Evolutionary conservation across 2,113 vertebrate genomes (phyloP), one percentile per base, ranked within the genome.

Genomic region (Nothobranchius kuhntae): DNA sequence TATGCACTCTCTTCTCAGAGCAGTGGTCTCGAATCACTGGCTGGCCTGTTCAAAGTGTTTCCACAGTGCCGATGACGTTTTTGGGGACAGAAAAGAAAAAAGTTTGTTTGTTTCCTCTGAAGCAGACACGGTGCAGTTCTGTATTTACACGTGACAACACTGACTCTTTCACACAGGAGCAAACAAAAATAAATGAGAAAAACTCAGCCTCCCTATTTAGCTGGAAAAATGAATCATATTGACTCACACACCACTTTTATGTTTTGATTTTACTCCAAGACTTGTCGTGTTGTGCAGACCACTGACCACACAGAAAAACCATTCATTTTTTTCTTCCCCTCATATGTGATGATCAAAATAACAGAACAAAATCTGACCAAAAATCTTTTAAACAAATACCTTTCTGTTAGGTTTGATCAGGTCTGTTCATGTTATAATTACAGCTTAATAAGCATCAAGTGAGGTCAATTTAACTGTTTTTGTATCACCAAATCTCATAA

Each of bases 31-130:
- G 80, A 89, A 91, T 91, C 90, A 92, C 84, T 91, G 85, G 83
- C 87, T 91, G 88, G 87, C 79, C 88, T 90, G 91, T 93, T 89
- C 72, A 83, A 86, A 90, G 87, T 81, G 84, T 92, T 93, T 92
- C 92, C 90, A 91, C 82, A 87, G 80, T 77, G 54, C 59, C 75
- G 55, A 63, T 72, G 82, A 84, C 75, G 48, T 81, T 86, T 85
- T 65, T 57, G 81, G 82, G 83, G 70, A 65, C 56, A 70, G 58
- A 80, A 71, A 65, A 30, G 68, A 59, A 66, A 77, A 81, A 73
- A 55, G 83, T 65, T 59, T 78, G 78, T 67, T 75, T 81, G 86
- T 86, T 82, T 88, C 77, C 78, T 83, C 45, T 13, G 47, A 61
- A 62, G 73, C 80, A 85, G 78, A 86, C 83, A 76, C 80, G 75